Percentiles rank a stretch among this genome's conserved stretches.
phyloP scores from a whole-genome alignment of 2,113 vertebrate genomes.

The Gavia stellata region DNA sequence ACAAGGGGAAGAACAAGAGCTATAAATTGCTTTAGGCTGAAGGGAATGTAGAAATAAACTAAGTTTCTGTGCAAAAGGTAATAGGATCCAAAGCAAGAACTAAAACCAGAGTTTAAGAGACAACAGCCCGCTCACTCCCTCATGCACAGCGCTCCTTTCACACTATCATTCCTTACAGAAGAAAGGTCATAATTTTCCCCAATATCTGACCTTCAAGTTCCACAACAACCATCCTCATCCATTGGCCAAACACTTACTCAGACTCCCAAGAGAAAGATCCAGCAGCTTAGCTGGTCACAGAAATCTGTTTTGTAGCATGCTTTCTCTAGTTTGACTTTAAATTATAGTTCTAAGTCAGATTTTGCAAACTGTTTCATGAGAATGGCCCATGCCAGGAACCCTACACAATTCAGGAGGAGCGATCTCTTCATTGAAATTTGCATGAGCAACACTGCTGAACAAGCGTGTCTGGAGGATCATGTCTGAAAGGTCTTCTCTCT shows the following conservation, averaged over 20 bases:
- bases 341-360: neutral
- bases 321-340: neutral
- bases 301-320: neutral
- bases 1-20: slow-evolving; percentile 11
- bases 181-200: neutral
- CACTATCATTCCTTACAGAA: neutral
- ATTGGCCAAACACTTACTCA: neutral
- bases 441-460: neutral
- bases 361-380: neutral
- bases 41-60: slow-evolving; percentile 29
- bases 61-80: slow-evolving; percentile 32
- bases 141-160: neutral
- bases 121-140: neutral
- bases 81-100: slow-evolving; percentile 2
- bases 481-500: neutral
- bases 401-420: neutral
- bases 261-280: neutral
- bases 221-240: neutral
- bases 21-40: slow-evolving; percentile 41
- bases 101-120: neutral
- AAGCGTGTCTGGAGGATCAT: neutral
- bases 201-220: neutral
- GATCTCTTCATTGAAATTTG: neutral
- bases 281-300: neutral
- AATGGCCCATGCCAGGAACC: neutral